phyloP scores from a whole-genome alignment of 2,888 invertebrate species.

The Rhodophaea formosa region DNA sequence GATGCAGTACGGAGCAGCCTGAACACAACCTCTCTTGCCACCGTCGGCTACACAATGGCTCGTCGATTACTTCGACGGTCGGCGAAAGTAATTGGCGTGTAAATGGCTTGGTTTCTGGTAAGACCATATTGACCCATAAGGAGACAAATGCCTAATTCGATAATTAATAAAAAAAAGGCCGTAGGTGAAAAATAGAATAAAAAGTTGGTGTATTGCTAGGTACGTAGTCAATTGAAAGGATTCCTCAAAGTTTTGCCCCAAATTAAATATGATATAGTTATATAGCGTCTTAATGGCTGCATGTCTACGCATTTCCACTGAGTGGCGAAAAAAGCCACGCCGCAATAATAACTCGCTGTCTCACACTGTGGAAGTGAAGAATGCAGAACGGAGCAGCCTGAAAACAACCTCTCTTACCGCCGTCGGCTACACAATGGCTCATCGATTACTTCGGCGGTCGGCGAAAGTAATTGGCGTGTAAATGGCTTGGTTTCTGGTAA shows the following conservation, averaged over 20 bases:
- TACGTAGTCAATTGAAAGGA: too few relatives aligned
- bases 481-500: conserved; percentile 29
- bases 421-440: conserved; percentile 51
- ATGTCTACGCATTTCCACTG: conserved; percentile 35
- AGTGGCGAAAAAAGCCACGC: conserved; percentile 37
- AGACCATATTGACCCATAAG: too few relatives aligned
- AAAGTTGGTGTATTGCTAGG: too few relatives aligned
- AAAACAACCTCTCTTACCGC: conserved; percentile 35
- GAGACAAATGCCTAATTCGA: too few relatives aligned
- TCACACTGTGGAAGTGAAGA: conserved; percentile 47
- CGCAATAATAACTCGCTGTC: conserved; percentile 58
- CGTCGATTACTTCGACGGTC: conserved; percentile 55
- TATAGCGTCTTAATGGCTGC: conserved; percentile 30
- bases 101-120: conserved; percentile 32
- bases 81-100: conserved; percentile 55
- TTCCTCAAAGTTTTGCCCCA: too few relatives aligned
- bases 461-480: conserved; percentile 57
- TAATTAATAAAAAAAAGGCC: too few relatives aligned
- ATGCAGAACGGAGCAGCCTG: conserved; percentile 44
- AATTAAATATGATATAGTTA: too few relatives aligned
- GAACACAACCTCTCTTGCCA: conserved; percentile 36
- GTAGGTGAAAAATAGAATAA: too few relatives aligned
- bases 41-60: conserved; percentile 49
- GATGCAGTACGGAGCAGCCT: conserved; percentile 44
- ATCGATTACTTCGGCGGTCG: conserved; percentile 54